These are phyloP conservation scores for Knipowitschia caucasica DNA, from an alignment of 2,797 vertebrate species.

Conservation along the genomic window DNA sequence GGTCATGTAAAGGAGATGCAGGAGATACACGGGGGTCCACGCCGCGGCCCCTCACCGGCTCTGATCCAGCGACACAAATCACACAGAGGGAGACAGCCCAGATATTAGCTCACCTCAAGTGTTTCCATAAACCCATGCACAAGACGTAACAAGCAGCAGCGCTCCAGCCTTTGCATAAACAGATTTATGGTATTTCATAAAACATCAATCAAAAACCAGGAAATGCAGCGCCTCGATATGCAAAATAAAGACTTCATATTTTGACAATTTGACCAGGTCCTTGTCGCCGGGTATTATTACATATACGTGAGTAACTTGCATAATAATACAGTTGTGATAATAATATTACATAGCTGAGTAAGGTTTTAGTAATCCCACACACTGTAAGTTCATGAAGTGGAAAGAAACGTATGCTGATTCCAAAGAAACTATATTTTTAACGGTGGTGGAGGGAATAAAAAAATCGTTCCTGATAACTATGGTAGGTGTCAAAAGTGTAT, in stretches of 20 bases:
- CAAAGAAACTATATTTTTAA: not conserved
- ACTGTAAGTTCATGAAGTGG: not conserved
- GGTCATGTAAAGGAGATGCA: slow-evolving; percentile 70
- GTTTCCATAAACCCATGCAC: slow-evolving; percentile 69
- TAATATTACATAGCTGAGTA: not conserved
- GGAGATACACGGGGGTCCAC: slow-evolving; percentile 42
- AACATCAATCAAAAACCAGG: slow-evolving; percentile 61
- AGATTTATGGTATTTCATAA: slow-evolving; percentile 59
- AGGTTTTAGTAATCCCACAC: not conserved
- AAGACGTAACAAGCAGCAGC: slow-evolving; percentile 63
- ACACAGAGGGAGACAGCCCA: slow-evolving; percentile 61
- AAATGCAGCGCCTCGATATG: slow-evolving; percentile 18
- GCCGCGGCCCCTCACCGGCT: too few relatives aligned
- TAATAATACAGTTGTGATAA: not conserved
- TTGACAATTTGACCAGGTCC: slow-evolving; percentile 5
- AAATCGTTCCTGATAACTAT: too few relatives aligned
- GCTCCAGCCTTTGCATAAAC: slow-evolving; percentile 49
- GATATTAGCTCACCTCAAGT: slow-evolving; percentile 70
- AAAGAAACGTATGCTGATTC: not conserved
- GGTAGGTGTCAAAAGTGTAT: too few relatives aligned
- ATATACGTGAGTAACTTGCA: not conserved
- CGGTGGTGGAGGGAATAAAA: too few relatives aligned
- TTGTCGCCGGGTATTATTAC: not conserved
- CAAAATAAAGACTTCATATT: slow-evolving; percentile 25
- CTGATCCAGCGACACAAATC: slow-evolving; percentile 60